A percentile compares a stretch with the other conserved stretches of the same genome.
Conservation (phyloP, 2,113 vertebrate genomes). For the Heliornis fulica region DNA sequence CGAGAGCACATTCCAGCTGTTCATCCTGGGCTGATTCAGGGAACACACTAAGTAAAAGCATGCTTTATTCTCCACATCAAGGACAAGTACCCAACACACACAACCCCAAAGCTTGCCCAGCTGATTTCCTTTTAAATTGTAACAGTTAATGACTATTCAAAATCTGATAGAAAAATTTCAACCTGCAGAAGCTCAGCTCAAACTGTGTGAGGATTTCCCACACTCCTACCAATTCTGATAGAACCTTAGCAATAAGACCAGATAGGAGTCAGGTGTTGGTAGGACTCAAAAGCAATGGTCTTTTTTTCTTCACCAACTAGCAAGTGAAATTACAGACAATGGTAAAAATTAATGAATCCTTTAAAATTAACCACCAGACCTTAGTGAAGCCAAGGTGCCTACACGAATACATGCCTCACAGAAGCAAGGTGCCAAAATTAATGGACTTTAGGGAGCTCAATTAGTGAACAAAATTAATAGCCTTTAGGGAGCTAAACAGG, state of each 20-base stretch:
- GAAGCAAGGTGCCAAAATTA: neutral
- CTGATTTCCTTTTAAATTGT: neutral
- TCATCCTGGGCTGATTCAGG: neutral
- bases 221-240: neutral
- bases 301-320: neutral
- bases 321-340: neutral
- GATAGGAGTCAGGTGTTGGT: neutral
- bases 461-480: neutral
- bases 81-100: neutral
- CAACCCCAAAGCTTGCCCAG: neutral
- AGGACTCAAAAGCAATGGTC: neutral
- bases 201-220: neutral
- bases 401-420: neutral
- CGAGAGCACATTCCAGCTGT: neutral
- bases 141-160: neutral
- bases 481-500: neutral
- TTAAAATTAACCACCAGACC: neutral
- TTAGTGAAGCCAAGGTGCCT: neutral
- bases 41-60: accelerated
- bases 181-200: neutral
- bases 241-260: neutral
- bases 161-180: neutral
- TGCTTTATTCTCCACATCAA: neutral
- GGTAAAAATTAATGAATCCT: neutral
- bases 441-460: neutral